Percentiles rank a stretch among this genome's conserved stretches.
Evolutionary conservation across 2,888 invertebrate genomes (phyloP).

Genomic region (Apodemia mormo): DNA sequence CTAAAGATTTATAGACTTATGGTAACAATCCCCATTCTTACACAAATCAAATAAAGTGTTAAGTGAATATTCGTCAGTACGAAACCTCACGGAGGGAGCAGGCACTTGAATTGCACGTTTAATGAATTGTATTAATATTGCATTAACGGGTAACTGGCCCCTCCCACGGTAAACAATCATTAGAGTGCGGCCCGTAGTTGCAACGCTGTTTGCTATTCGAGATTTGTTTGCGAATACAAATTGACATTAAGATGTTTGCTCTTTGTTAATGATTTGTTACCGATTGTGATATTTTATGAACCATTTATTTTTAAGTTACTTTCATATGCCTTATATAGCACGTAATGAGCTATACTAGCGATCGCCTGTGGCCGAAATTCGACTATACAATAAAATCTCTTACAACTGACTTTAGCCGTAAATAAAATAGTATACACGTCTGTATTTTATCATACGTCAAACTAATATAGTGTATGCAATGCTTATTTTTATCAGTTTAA

Average conservation of each 20-base stretch:
- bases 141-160: constrained; percentile 76
- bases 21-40: constrained; percentile 28
- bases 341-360: too few species aligned
- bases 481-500: too few species aligned
- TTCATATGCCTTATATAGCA: too few species aligned
- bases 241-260: constrained; percentile 47
- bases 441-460: too few species aligned
- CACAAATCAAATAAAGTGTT: constrained; percentile 42
- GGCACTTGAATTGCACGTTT: constrained; percentile 73
- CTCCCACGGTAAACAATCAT: constrained; percentile 75
- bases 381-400: too few species aligned
- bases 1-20: constrained; percentile 1
- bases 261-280: constrained; percentile 21
- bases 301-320: too few species aligned
- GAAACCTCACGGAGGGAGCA: constrained; percentile 41
- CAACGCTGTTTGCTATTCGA: constrained; percentile 59
- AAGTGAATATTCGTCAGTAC: constrained; percentile 37
- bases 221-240: constrained; percentile 80
- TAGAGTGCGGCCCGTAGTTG: constrained; percentile 52
- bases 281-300: neutral
- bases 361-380: too few species aligned
- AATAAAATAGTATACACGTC: too few species aligned
- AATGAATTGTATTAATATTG: constrained; percentile 83
- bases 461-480: too few species aligned
- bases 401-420: too few species aligned